phyloP scores from a whole-genome alignment of 1,140 invertebrate species.

The Drosophila pachea region DNA sequence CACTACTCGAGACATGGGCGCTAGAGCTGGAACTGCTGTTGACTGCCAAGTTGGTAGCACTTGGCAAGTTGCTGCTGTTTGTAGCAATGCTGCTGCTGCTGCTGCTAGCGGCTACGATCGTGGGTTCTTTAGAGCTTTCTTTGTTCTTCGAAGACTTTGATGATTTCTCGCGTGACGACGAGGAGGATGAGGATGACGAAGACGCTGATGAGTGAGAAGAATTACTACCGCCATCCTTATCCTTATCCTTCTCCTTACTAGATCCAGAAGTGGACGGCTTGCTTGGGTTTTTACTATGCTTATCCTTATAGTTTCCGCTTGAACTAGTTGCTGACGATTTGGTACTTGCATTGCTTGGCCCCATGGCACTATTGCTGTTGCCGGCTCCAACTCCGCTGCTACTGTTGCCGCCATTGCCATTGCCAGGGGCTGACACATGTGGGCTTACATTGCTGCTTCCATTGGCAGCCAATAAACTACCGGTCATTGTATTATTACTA shows the following conservation, averaged over 20 bases:
- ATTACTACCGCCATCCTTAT: conserved; percentile 68
- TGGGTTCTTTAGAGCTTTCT: conserved; percentile 43
- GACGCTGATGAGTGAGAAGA: conserved; percentile 59
- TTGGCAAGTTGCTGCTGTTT: conserved; percentile 49
- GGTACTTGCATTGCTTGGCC: conserved; percentile 31
- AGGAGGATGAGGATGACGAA: conserved; percentile 64
- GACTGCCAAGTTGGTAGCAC: conserved; percentile 4
- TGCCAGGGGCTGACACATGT: conserved; percentile 21
- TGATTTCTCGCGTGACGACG: conserved; percentile 67
- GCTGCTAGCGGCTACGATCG: conserved; percentile 4
- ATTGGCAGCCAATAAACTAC: conserved; percentile 14
- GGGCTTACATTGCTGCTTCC: not conserved
- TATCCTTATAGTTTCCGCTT: conserved; percentile 69
- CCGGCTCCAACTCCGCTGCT: conserved; percentile 30
- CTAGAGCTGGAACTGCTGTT: conserved; percentile 23
- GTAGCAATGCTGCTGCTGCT: conserved; percentile 29
- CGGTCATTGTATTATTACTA: conserved; percentile 39
- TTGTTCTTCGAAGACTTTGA: conserved; percentile 77
- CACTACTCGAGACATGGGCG: conserved; percentile 48
- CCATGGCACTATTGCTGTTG: conserved; percentile 10
- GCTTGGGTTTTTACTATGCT: conserved; percentile 69
- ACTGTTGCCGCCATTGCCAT: conserved; percentile 23
- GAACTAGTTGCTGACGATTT: conserved; percentile 51
- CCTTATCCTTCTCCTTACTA: conserved; percentile 75
- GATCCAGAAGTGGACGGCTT: conserved; percentile 64